Evolutionary conservation across 2,113 vertebrate species (phyloP).

Genomic region (Emydura subglobosa): DNA sequence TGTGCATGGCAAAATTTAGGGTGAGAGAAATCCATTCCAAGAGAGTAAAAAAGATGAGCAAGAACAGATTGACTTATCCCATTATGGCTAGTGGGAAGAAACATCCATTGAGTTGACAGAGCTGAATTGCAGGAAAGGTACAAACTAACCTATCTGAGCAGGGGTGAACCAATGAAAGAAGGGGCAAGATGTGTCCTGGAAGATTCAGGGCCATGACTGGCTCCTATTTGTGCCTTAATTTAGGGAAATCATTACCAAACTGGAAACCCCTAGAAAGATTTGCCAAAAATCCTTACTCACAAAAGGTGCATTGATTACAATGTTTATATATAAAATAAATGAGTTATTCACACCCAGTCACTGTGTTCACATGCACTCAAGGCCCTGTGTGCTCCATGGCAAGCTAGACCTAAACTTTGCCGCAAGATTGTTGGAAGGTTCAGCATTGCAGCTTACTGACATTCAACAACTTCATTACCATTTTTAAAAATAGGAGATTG

Average conservation of each 20-base stretch:
- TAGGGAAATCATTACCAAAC: background rate
- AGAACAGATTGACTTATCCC: background rate
- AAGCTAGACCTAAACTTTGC: background rate
- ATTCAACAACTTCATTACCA: slow-evolving; percentile 1
- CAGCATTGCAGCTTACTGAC: background rate
- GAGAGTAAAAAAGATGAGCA: background rate
- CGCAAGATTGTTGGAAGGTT: background rate
- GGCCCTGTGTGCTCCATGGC: background rate
- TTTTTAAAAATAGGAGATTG: background rate
- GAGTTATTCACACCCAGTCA: background rate
- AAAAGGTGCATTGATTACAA: background rate
- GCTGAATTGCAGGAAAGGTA: background rate
- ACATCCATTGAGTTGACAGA: slow-evolving; percentile 5
- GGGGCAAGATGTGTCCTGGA: background rate
- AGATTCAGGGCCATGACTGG: background rate
- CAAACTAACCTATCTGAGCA: background rate
- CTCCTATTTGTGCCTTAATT: background rate
- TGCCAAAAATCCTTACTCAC: background rate
- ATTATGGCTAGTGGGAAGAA: slow-evolving; percentile 42
- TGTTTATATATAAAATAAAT: background rate
- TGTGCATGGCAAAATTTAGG: slow-evolving; percentile 51
- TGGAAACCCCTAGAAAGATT: background rate
- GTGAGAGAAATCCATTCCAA: slow-evolving; percentile 43
- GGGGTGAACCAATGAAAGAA: background rate
- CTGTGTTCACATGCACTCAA: background rate